Evolutionary conservation across 2,113 vertebrate species (phyloP).

Genomic region (Macquaria australasica): DNA sequence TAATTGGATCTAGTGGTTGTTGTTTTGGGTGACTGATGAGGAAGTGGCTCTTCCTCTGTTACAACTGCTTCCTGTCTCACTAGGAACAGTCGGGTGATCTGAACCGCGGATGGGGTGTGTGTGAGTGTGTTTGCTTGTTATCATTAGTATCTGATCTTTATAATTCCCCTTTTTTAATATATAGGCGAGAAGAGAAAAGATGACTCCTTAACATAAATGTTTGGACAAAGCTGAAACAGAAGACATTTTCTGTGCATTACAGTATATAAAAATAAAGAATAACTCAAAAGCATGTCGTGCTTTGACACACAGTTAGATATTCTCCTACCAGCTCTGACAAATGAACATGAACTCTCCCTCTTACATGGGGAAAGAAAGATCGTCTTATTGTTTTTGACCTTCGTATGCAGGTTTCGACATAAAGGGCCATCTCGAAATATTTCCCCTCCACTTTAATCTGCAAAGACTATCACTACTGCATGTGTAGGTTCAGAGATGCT

Average conservation of each 20-base stretch:
- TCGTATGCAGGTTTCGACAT: not conserved
- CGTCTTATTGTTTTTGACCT: not conserved
- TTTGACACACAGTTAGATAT: not conserved
- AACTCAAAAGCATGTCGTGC: not conserved
- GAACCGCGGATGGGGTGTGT: constrained; percentile 14
- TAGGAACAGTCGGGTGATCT: constrained; percentile 65
- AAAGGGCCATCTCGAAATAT: not conserved
- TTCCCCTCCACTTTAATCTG: not conserved
- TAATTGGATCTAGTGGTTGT: constrained; percentile 67
- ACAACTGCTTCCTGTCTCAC: constrained; percentile 77
- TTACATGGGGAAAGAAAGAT: too few relatives aligned
- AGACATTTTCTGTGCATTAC: not conserved
- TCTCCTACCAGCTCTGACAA: not conserved
- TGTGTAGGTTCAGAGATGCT: constrained; percentile 32
- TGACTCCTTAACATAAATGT: not conserved
- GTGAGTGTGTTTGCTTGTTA: not conserved
- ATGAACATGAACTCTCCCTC: not conserved
- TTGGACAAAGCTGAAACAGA: not conserved
- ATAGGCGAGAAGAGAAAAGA: not conserved
- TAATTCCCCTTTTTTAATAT: not conserved
- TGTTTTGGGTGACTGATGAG: constrained; percentile 75
- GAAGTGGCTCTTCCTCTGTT: constrained; percentile 84
- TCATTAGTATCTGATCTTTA: not conserved
- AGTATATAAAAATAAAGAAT: not conserved
- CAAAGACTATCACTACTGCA: not conserved